These are phyloP conservation scores for Gyrodactylus salaris DNA, from an alignment of 1,140 invertebrate genomes.

Conservation along the genomic window DNA sequence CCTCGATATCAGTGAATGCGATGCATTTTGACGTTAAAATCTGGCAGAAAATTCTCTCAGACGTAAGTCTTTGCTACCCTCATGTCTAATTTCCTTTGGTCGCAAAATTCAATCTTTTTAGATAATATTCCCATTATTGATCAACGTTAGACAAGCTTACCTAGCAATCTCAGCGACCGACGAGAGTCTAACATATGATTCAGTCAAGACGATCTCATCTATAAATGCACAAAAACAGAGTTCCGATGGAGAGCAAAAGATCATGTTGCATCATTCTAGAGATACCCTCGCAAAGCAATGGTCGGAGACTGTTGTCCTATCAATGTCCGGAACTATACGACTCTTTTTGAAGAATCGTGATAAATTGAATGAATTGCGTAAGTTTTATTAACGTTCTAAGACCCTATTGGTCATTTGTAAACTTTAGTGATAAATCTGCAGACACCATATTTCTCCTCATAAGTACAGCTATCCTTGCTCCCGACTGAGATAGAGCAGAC, in stretches of 20 bases:
- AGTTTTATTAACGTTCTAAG: too few relatives aligned
- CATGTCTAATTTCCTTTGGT: too few relatives aligned
- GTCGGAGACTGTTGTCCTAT: slow-evolving; percentile 71
- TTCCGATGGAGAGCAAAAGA: slow-evolving; percentile 34
- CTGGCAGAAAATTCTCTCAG: slow-evolving; percentile 32
- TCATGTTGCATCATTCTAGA: slow-evolving; percentile 81
- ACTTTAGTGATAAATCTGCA: too few relatives aligned
- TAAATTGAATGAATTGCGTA: slow-evolving; percentile 39
- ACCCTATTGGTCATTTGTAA: too few relatives aligned
- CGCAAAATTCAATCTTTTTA: too few relatives aligned
- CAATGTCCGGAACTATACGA: slow-evolving; percentile 34
- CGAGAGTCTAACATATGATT: neutral
- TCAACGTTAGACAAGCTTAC: neutral
- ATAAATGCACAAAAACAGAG: neutral
- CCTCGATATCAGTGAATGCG: slow-evolving; percentile 75
- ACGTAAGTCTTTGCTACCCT: too few relatives aligned
- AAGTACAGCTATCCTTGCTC: too few relatives aligned
- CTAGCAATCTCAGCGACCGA: neutral
- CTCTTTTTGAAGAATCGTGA: slow-evolving; percentile 60
- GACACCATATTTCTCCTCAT: too few relatives aligned
- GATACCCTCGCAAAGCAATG: slow-evolving; percentile 97
- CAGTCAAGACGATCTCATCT: neutral
- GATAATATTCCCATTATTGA: neutral
- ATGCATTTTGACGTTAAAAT: slow-evolving; percentile 40
- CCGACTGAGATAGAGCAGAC: too few relatives aligned